Base-by-base conservation (phyloP, 1,140 invertebrate species). In the Drosophila parvula region DNA sequence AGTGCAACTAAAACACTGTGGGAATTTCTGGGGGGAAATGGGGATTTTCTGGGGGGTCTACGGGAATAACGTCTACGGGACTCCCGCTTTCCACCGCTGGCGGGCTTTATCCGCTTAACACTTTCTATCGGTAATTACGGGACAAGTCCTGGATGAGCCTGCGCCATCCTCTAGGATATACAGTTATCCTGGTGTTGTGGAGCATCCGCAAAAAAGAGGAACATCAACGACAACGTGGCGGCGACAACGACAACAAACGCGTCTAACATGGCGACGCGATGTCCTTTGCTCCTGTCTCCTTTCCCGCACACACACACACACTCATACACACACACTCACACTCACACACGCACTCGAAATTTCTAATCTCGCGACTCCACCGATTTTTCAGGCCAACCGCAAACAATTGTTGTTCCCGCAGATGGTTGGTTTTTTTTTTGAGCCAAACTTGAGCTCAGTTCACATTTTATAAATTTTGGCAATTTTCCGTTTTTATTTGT, bases 1-100 rank as follows among this genome's bases (percentile, higher is more conserved):
- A 58, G 79, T 78, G 63, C 56, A 73, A 83, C 78, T 89, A 90
- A 88, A 81, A 70, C 74, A 89, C 69, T 90, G 74, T 45, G 68
- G 51, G 34, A 77, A 55, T 77, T 45, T 44, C 60, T 67, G 43
- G 53, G 62, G 45, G 70, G 38, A 41, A 30, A 32, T 38, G 69
- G 53, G 48, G 61, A 68, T 67, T 67, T 51, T 53, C 36, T 36
- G 65, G 59, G 64, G 60, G 62, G 61, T 36, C 34, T 55, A 32
- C 44, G 59, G 76, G 80, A n/a, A 62, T 51, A 64, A 47, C 34
- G 83, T 64, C 60, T 48, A 78, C 65, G 60, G 84, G 65, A 47
- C 68, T 82, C 48, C 63, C 69, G 59, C 67, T 78, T 64, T 74
- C 69, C 60, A 57, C 63, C 48, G 59, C 68, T 79, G 67, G 79